A percentile compares a stretch with the other conserved stretches of the same genome.
Evolutionary conservation across 2,888 invertebrate genomes (phyloP).

Genomic region (Brassicogethes aeneus): DNA sequence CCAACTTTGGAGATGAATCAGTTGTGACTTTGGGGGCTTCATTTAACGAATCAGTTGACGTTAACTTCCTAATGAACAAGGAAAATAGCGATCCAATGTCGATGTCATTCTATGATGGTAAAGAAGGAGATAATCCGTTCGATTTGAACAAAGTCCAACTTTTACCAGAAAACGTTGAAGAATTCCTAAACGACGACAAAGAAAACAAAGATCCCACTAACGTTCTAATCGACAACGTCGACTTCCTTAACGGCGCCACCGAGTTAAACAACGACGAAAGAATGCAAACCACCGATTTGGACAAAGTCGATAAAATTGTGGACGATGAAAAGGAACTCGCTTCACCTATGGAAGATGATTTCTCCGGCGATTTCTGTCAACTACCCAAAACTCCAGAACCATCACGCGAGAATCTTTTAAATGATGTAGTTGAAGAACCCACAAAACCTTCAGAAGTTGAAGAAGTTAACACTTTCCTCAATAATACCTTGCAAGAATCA

Average conservation of each 20-base stretch:
- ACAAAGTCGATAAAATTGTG: conserved; percentile 19
- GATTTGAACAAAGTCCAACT: conserved; percentile 52
- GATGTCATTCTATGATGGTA: conserved; percentile 56
- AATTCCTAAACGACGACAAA: conserved; percentile 24
- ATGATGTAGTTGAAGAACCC: neutral
- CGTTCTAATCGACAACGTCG: conserved; percentile 8
- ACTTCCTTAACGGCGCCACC: conserved; percentile 8
- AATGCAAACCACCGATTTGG: conserved; percentile 29
- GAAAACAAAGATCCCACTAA: conserved; percentile 11
- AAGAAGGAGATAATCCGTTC: conserved; percentile 46
- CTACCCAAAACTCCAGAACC: conserved; percentile 17
- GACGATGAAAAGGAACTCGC: conserved; percentile 29
- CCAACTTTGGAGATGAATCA: conserved; percentile 46
- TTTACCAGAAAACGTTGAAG: conserved; percentile 46
- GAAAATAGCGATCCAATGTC: conserved; percentile 53
- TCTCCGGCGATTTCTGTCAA: conserved; percentile 15
- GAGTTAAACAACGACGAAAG: conserved; percentile 22
- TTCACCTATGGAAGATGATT: conserved; percentile 21
- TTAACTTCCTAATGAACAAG: conserved; percentile 31
- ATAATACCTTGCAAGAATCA: no score
- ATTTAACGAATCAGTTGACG: conserved; percentile 19
- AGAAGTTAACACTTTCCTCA: no score
- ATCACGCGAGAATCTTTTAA: conserved; percentile 13
- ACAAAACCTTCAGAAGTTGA: no score
- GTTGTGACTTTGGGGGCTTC: conserved; percentile 25